A percentile compares a stretch with the other conserved stretches of the same genome.
phyloP scores from a whole-genome alignment of 2,113 vertebrate species.

The Microcebus jonahi region DNA sequence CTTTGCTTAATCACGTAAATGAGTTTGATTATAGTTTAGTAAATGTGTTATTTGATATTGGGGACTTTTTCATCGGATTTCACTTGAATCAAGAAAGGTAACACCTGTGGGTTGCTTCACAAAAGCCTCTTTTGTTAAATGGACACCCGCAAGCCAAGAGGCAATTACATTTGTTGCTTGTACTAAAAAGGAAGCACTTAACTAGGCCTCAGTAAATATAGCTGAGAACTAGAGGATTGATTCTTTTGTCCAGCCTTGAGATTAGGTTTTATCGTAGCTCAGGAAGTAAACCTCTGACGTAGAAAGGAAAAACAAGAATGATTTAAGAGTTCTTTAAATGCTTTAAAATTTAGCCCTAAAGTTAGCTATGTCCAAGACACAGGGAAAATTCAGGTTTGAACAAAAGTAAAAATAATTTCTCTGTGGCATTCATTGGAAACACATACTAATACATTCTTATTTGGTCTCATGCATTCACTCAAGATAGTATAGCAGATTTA shows the following conservation, averaged over 20 bases:
- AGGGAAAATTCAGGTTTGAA: slow-evolving; percentile 69
- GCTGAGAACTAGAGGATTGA: slow-evolving; percentile 83
- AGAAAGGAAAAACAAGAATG: slow-evolving; percentile 80
- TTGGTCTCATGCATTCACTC: neutral
- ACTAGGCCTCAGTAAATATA: slow-evolving; percentile 83
- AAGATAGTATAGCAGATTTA: neutral
- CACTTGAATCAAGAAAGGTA: slow-evolving; percentile 87
- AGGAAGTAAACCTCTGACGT: slow-evolving; percentile 83
- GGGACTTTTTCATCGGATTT: slow-evolving; percentile 88
- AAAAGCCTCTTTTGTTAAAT: slow-evolving; percentile 87
- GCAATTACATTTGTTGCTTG: slow-evolving; percentile 90
- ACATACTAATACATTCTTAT: neutral
- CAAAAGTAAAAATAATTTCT: slow-evolving; percentile 57
- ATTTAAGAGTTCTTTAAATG: slow-evolving; percentile 77
- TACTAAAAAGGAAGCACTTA: slow-evolving; percentile 84
- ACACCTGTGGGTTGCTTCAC: slow-evolving; percentile 89
- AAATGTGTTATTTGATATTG: slow-evolving; percentile 86
- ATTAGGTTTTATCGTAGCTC: slow-evolving; percentile 85
- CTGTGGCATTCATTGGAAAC: slow-evolving; percentile 54
- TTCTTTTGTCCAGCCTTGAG: slow-evolving; percentile 85
- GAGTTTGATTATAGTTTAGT: slow-evolving; percentile 85
- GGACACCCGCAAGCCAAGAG: slow-evolving; percentile 87
- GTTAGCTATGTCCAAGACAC: slow-evolving; percentile 78
- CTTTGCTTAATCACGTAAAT: slow-evolving; percentile 85
- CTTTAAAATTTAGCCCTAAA: slow-evolving; percentile 75